Conservation (phyloP, 2,888 invertebrate species). For the Cordylochernes scorpioides region DNA sequence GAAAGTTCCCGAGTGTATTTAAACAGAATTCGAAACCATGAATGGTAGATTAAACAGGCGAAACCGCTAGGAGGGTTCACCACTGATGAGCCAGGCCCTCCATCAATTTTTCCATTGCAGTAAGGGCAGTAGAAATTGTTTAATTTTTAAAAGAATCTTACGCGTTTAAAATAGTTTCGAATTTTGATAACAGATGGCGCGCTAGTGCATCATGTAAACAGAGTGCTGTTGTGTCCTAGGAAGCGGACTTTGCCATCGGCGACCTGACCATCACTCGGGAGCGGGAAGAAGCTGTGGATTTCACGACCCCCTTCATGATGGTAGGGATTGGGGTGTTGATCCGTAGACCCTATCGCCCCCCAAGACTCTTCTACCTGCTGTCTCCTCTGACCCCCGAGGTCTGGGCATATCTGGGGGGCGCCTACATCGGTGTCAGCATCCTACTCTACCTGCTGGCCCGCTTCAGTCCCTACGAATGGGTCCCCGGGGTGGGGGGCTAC, state of each 20-base stretch:
- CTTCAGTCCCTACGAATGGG: conserved; percentile 25
- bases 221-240: conserved; percentile 33
- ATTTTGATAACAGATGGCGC: too few species aligned
- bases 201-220: too few species aligned
- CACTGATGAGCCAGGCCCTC: too few species aligned
- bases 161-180: too few species aligned
- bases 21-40: too few species aligned
- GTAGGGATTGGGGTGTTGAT: conserved; percentile 34
- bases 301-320: conserved; percentile 98
- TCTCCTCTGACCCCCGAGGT: conserved; percentile 28
- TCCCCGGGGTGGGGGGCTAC: conserved; percentile 32
- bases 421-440: conserved; percentile 15
- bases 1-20: too few species aligned
- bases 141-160: too few species aligned
- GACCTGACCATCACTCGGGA: conserved; percentile 92
- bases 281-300: conserved; percentile 67
- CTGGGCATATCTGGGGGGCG: conserved; percentile 16
- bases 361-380: conserved; percentile 31
- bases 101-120: too few species aligned
- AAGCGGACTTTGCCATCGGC: conserved; percentile 82
- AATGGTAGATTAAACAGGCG: too few species aligned
- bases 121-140: too few species aligned
- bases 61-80: too few species aligned
- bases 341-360: conserved; percentile 26
- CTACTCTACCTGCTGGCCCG: conserved; percentile 47